These are phyloP conservation scores for Sphaerodactylus townsendi DNA, from an alignment of 2,113 vertebrate genomes.

Conservation along the genomic window DNA sequence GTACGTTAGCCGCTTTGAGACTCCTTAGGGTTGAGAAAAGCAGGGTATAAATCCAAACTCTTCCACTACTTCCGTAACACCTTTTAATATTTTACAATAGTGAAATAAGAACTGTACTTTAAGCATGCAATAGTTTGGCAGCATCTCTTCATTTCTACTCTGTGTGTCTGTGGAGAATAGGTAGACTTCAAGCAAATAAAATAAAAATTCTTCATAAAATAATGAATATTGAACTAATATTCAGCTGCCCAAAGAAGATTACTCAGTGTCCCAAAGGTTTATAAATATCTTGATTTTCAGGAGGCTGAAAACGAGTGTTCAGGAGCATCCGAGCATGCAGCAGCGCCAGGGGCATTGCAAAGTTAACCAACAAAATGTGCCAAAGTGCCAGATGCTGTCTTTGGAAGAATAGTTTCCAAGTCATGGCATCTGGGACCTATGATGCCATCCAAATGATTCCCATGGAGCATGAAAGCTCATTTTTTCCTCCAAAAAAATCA, in stretches of 20 bases:
- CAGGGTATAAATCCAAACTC: too few species aligned
- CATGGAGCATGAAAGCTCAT: slow-evolving; percentile 42
- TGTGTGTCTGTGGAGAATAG: background rate
- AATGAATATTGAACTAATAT: background rate
- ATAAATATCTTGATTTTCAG: slow-evolving; percentile 47
- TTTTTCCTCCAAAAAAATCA: slow-evolving; percentile 27
- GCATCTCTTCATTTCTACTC: background rate
- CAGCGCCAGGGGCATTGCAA: slow-evolving; percentile 54
- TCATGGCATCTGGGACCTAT: slow-evolving; percentile 58
- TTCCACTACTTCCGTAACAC: too few species aligned
- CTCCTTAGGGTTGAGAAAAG: too few species aligned
- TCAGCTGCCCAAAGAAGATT: slow-evolving; percentile 24
- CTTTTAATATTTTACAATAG: background rate
- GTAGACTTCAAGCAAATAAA: background rate
- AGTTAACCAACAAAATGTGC: slow-evolving; percentile 61
- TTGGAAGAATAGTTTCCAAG: slow-evolving; percentile 67
- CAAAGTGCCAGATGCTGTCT: slow-evolving; percentile 75
- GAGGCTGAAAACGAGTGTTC: slow-evolving; percentile 55
- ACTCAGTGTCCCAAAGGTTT: slow-evolving; percentile 47
- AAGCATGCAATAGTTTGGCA: background rate
- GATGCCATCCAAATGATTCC: slow-evolving; percentile 63
- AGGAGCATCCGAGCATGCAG: slow-evolving; percentile 50
- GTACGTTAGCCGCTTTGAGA: too few species aligned
- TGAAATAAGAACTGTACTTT: background rate
- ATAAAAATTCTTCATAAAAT: background rate